Evolutionary conservation across 2,113 vertebrate species (phyloP).

Genomic region (Cyanoramphus novaezelandiae): DNA sequence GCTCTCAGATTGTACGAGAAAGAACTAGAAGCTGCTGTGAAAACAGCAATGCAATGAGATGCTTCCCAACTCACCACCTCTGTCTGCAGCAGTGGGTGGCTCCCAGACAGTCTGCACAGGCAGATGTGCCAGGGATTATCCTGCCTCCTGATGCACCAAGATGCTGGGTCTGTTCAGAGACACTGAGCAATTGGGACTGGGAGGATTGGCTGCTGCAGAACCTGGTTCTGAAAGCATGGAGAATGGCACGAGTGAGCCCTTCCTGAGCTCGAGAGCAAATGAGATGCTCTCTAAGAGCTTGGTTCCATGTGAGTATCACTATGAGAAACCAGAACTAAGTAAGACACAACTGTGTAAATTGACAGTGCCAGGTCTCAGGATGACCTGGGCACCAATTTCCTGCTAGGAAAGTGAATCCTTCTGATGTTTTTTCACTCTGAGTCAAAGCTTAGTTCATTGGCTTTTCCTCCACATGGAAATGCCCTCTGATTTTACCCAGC

Average conservation of each 20-base stretch:
- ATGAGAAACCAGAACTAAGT: background rate
- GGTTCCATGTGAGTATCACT: background rate
- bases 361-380: background rate
- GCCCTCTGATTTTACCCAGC: background rate
- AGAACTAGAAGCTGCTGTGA: background rate
- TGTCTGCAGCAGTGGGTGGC: background rate
- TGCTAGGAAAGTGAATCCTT: background rate
- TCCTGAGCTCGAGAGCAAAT: background rate
- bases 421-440: background rate
- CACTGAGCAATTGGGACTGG: background rate
- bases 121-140: background rate
- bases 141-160: background rate
- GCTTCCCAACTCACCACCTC: background rate
- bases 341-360: background rate
- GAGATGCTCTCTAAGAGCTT: background rate
- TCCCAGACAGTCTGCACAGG: background rate
- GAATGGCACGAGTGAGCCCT: background rate
- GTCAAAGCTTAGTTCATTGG: background rate
- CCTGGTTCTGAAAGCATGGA: background rate
- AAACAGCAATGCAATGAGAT: accelerated
- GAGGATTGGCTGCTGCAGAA: background rate
- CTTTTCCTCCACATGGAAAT: background rate
- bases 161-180: background rate
- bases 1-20: background rate
- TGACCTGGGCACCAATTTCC: background rate